These are phyloP conservation scores for Schmidtea mediterranea DNA, from an alignment of 1,140 invertebrate genomes.

Conservation along the genomic window DNA sequence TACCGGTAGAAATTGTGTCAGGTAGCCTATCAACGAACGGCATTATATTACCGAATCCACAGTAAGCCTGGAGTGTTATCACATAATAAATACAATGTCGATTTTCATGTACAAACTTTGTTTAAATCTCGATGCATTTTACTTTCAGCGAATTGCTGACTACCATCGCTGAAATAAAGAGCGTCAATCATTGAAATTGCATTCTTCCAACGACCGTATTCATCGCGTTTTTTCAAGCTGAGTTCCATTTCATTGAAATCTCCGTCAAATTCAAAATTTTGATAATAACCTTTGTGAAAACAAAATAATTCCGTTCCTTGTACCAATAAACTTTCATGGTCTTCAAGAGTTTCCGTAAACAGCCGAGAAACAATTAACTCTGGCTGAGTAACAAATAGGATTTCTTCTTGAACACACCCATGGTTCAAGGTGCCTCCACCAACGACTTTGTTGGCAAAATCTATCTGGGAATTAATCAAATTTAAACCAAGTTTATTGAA, in stretches of 20 bases:
- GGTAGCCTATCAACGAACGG: too few species aligned
- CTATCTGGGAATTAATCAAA: slow-evolving; percentile 33
- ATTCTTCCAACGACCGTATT: too few species aligned
- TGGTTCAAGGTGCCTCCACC: slow-evolving; percentile 70
- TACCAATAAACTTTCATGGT: background rate
- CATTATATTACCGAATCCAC: too few species aligned
- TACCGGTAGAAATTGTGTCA: slow-evolving; percentile 60
- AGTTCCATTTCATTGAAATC: background rate
- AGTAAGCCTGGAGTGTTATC: too few species aligned
- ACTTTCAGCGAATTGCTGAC: too few species aligned
- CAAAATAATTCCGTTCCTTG: background rate
- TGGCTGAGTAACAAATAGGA: slow-evolving; percentile 75
- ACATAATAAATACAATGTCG: too few species aligned
- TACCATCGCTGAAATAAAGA: too few species aligned
- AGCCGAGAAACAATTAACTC: background rate
- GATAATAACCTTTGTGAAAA: background rate
- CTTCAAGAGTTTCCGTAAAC: background rate
- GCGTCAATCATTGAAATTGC: too few species aligned
- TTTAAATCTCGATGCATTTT: too few species aligned
- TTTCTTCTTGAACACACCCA: slow-evolving; percentile 89
- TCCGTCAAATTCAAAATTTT: background rate
- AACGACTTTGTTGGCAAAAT: slow-evolving; percentile 70
- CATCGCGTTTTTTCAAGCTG: too few species aligned
- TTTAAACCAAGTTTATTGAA: background rate
- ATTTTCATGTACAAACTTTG: too few species aligned